These are phyloP conservation scores for Phallusia fumigata DNA, from an alignment of 23 tunicate genomes.

Conservation along the genomic window DNA sequence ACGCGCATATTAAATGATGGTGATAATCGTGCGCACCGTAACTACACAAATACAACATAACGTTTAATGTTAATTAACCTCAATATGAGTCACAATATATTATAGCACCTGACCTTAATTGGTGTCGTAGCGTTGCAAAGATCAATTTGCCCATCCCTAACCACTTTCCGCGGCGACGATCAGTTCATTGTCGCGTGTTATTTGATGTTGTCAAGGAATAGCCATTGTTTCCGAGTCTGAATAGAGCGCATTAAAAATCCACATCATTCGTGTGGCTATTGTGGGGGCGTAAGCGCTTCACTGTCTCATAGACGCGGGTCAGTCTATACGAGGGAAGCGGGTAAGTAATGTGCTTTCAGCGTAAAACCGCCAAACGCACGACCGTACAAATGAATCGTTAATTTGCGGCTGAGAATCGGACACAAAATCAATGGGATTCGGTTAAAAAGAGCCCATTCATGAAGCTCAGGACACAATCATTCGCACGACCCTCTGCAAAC, in stretches of 20 bases:
- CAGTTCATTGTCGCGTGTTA: slow-evolving; percentile 5
- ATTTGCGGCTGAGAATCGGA: not conserved
- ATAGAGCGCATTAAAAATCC: not conserved
- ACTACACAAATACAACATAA: too few species aligned
- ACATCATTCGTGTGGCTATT: not conserved
- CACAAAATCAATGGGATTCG: slow-evolving; percentile 9
- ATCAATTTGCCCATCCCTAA: too few species aligned
- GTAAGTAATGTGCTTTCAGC: not conserved
- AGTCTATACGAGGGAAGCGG: not conserved
- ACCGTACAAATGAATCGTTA: not conserved
- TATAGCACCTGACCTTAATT: too few species aligned
- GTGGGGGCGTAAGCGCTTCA: not conserved
- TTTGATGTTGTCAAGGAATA: not conserved
- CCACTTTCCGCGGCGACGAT: not conserved
- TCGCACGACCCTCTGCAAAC: slow-evolving; percentile 4
- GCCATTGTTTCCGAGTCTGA: not conserved
- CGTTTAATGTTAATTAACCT: too few species aligned
- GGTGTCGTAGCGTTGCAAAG: too few species aligned
- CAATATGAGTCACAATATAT: too few species aligned
- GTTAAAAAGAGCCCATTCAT: not conserved
- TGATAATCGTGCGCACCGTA: too few species aligned
- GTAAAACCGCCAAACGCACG: slow-evolving; percentile 2
- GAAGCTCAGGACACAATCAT: not conserved
- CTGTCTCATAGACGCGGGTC: not conserved
- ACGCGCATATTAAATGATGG: too few species aligned